Percentiles rank a stretch among this genome's conserved stretches.
Conservation (phyloP, 2,797 vertebrate species). For the Amphiprion clarkii region DNA sequence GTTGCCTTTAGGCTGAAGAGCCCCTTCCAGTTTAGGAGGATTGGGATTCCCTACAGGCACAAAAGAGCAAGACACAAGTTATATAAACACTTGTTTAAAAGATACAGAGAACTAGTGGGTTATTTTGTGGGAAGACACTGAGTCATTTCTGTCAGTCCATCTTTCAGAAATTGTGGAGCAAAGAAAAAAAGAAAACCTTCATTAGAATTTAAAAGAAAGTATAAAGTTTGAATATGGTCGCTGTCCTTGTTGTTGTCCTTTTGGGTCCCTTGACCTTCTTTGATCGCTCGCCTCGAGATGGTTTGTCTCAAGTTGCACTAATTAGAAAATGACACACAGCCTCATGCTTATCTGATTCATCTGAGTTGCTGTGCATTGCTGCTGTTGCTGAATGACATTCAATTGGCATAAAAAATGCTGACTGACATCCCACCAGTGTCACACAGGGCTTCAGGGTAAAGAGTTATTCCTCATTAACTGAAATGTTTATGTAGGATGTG, state of each 20-base stretch:
- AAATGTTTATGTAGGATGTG: slow-evolving; percentile 51
- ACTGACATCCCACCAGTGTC: slow-evolving; percentile 51
- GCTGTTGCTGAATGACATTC: slow-evolving; percentile 64
- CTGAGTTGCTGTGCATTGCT: slow-evolving; percentile 53
- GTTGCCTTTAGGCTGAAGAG: slow-evolving; percentile 92
- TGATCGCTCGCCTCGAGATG: slow-evolving; percentile 47
- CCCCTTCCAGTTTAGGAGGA: slow-evolving; percentile 92
- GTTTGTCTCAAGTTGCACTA: slow-evolving; percentile 56
- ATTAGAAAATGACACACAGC: slow-evolving; percentile 69
- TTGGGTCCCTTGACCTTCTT: slow-evolving; percentile 49
- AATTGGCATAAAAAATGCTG: slow-evolving; percentile 51
- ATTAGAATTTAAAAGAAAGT: slow-evolving; percentile 9
- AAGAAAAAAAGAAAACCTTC: background rate
- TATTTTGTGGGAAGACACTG: slow-evolving; percentile 14
- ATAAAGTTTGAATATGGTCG: slow-evolving; percentile 14
- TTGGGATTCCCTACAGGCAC: slow-evolving; percentile 93
- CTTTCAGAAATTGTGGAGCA: slow-evolving; percentile 7
- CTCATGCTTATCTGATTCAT: slow-evolving; percentile 74
- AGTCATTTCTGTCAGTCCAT: slow-evolving; percentile 13
- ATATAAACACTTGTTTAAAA: slow-evolving; percentile 29
- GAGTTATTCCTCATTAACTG: slow-evolving; percentile 44
- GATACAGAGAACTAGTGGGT: slow-evolving; percentile 7
- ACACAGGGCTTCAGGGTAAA: slow-evolving; percentile 34
- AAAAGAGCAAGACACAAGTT: slow-evolving; percentile 50
- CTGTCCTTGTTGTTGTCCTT: slow-evolving; percentile 43